Evolutionary conservation across 2,797 vertebrate species (phyloP).

Genomic region (Sebastes melanostomus): DNA sequence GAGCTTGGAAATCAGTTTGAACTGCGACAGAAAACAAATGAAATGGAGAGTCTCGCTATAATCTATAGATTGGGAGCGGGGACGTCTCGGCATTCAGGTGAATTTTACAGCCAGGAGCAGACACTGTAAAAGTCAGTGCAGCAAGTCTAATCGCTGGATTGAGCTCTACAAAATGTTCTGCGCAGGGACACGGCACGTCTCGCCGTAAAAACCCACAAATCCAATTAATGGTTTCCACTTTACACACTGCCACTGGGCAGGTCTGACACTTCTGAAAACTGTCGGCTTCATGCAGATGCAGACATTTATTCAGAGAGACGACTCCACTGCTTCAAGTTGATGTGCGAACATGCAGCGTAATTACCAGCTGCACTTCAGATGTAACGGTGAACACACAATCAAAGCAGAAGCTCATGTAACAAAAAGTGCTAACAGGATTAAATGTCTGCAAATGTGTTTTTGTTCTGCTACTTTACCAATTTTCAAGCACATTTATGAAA

Average conservation of each 20-base stretch:
- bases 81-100: conserved; percentile 19
- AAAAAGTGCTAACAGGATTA: neutral
- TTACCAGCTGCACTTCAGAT: neutral
- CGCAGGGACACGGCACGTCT: neutral
- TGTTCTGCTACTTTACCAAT: no score
- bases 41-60: neutral
- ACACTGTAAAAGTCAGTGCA: conserved; percentile 18
- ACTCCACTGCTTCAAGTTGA: neutral
- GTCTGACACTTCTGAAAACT: neutral
- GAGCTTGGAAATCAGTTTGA: neutral
- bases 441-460: no score
- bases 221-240: conserved; percentile 27
- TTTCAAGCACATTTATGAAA: neutral
- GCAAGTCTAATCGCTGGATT: conserved; percentile 21
- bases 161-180: conserved; percentile 30
- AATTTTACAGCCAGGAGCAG: conserved; percentile 28
- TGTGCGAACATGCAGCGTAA: no score
- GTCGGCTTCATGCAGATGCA: neutral
- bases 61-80: neutral
- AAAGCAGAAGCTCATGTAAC: neutral
- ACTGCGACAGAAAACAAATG: neutral
- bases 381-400: neutral
- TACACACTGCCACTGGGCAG: neutral
- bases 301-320: neutral
- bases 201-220: conserved; percentile 23